Evolutionary conservation across 2,888 invertebrate species (phyloP).

Genomic region (Dicyrtoma fusca): DNA sequence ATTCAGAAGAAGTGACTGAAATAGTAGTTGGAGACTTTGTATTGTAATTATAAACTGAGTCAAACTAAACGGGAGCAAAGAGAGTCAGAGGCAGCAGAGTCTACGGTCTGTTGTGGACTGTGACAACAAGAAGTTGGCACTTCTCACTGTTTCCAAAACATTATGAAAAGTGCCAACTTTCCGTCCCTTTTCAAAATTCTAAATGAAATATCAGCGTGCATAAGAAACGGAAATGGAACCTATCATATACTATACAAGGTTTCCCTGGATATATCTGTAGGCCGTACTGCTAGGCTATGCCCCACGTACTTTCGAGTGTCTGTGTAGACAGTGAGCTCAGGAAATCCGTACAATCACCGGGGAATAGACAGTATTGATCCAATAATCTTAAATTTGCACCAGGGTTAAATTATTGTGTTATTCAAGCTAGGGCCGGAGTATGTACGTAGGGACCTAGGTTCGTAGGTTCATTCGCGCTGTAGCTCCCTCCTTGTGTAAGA

Average conservation of each 20-base stretch:
- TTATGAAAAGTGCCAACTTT: background rate
- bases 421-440: too few relatives aligned
- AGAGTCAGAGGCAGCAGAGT: too few relatives aligned
- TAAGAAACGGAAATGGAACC: background rate
- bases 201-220: too few relatives aligned
- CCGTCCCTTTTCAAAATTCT: background rate
- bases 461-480: too few relatives aligned
- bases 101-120: conserved; percentile 4
- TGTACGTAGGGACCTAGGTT: too few relatives aligned
- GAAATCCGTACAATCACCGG: background rate
- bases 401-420: conserved; percentile 11
- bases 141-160: background rate
- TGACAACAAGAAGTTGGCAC: background rate
- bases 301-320: too few relatives aligned
- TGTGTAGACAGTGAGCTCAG: background rate
- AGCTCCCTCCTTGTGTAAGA: too few relatives aligned
- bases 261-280: too few relatives aligned
- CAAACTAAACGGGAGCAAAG: too few relatives aligned
- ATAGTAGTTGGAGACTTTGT: too few relatives aligned
- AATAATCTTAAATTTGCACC: conserved; percentile 9
- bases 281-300: background rate
- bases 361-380: conserved; percentile 12
- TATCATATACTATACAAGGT: background rate
- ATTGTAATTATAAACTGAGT: too few relatives aligned
- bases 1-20: too few relatives aligned